phyloP scores from a whole-genome alignment of 2,888 invertebrate genomes.

The Galerucella calmariensis region DNA sequence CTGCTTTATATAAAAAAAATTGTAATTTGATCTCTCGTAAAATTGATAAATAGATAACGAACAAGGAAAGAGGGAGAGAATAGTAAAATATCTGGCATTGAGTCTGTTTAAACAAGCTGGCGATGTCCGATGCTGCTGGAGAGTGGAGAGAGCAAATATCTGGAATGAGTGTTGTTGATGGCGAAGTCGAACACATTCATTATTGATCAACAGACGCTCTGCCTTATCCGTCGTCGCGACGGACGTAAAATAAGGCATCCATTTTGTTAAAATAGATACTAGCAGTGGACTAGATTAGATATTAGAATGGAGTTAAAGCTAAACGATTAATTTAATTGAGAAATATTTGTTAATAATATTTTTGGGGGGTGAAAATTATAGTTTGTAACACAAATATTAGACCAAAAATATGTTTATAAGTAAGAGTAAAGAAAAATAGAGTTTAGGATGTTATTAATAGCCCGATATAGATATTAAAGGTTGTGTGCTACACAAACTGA shows the following conservation, averaged over 20 bases:
- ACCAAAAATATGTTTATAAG: too few relatives aligned
- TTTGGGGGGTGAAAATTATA: too few relatives aligned
- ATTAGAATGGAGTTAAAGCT: background rate
- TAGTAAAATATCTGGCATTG: constrained; percentile 43
- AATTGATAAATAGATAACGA: constrained; percentile 40
- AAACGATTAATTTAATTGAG: background rate
- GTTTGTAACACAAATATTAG: too few relatives aligned
- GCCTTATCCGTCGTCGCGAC: constrained; percentile 64
- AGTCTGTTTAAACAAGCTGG: constrained; percentile 48
- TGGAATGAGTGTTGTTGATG: constrained; percentile 56
- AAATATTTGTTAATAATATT: background rate
- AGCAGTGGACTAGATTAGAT: background rate
- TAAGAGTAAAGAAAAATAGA: too few relatives aligned
- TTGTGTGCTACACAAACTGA: too few relatives aligned
- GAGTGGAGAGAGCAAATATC: constrained; percentile 52
- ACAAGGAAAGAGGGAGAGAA: constrained; percentile 24
- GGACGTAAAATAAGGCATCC: constrained; percentile 58
- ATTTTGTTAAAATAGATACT: constrained; percentile 44
- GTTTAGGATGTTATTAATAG: too few relatives aligned
- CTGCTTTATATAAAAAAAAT: too few relatives aligned
- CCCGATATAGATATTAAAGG: too few relatives aligned
- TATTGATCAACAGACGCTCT: constrained; percentile 63
- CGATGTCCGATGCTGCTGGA: constrained; percentile 32
- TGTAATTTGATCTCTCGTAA: constrained; percentile 6
- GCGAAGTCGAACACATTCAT: constrained; percentile 63